A percentile compares a stretch with the other conserved stretches of the same genome.
Evolutionary conservation across 2,888 invertebrate genomes (phyloP).

Genomic region (Leptinotarsa peninsularis): DNA sequence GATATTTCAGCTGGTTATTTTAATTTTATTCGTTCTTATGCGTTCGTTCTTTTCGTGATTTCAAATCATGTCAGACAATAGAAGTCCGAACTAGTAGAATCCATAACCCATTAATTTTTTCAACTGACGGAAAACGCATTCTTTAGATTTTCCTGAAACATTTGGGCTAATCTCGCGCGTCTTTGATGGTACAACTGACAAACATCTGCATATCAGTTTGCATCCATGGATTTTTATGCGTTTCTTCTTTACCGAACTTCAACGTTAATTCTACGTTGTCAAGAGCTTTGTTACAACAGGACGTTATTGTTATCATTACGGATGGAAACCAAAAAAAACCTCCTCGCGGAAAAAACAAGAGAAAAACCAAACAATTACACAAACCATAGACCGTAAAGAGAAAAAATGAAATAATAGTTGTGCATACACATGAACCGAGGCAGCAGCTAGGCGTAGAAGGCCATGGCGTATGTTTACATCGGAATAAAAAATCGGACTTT

Average conservation of each 20-base stretch:
- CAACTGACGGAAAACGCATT: no score
- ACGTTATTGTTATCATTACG: conserved; percentile 14
- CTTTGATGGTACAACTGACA: no score
- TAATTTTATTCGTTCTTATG: no score
- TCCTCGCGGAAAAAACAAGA: conserved; percentile 21
- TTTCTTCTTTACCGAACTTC: neutral
- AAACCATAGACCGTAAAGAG: conserved; percentile 34
- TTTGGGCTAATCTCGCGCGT: no score
- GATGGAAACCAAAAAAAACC: neutral
- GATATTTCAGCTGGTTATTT: no score
- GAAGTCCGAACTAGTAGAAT: no score
- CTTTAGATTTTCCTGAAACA: no score
- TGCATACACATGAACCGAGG: conserved; percentile 39
- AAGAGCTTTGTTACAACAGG: neutral
- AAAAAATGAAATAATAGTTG: conserved; percentile 43
- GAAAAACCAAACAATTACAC: conserved; percentile 37
- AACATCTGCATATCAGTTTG: neutral
- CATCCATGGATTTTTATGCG: neutral
- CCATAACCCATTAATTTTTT: no score
- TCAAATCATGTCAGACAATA: no score
- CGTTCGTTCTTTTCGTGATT: no score
- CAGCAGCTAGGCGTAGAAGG: conserved; percentile 54
- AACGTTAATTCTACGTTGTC: conserved; percentile 6
- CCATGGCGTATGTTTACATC: conserved; percentile 56
- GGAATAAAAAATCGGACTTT: conserved; percentile 64